Base-by-base conservation (phyloP, 2,888 invertebrate species). In the Harpalus rufipes region DNA sequence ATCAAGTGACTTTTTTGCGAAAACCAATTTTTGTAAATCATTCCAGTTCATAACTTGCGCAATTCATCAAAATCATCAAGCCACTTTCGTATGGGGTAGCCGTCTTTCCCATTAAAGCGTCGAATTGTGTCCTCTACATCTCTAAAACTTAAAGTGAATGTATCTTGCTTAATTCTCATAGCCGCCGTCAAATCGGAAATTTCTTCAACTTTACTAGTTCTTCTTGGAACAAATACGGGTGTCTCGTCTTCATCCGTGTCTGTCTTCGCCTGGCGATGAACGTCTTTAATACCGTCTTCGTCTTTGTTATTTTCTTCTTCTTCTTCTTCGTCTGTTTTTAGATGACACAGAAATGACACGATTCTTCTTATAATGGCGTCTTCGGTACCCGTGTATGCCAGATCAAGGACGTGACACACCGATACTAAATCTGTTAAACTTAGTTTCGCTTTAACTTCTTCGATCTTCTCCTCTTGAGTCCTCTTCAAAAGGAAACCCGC, bases 1-100 rank as follows among this genome's bases (percentile, higher is more conserved):
- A 5, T 76, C 59, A 12, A 86, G 65, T 12, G 72, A 85, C 65
- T 83, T 85, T 56, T 86, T 86, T 16, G 86, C 86, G n/a, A 82
- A 85, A 16, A 86, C 39, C 41, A 86, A 83, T 51, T 51, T 85
- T 59, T 86, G n/a, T 63, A 86, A 58, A 56, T 85, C 79, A 21
- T 74, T 68, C 86, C 85, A 86, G 25, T 61, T 44, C 65, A 84
- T 78, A 0, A 86, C 1, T 12, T 39, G n/a, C 0, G 84, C 78
- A 1, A 81, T 81, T 32, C 86, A 58, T 85, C 86, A 25, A 85
- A 85, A 21, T 85, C 85, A n/a, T 51, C 16, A 12, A 86, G 79
- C 86, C 85, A 86, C 16, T 82, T 82, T 5, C 78, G 61, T 18
- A 86, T 74, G 0, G 85, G 82, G 39, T 63, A 83, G 4, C 74